Percentiles rank a stretch among this genome's conserved stretches.
phyloP scores from a whole-genome alignment of 2,797 vertebrate species.

The Pseudochromis fuscus region DNA sequence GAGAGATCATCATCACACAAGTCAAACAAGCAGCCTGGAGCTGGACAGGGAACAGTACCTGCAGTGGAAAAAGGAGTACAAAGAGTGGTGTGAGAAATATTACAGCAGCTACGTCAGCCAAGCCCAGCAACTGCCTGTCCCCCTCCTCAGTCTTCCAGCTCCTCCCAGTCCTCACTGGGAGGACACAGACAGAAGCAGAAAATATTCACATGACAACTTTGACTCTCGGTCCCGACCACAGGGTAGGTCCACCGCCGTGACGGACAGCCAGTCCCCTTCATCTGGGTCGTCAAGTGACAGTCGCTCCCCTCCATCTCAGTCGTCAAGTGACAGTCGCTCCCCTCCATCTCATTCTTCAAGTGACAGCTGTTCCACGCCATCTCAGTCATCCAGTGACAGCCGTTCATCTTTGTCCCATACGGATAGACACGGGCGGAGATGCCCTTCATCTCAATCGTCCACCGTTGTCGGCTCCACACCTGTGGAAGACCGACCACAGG shows the following conservation, averaged over 20 bases:
- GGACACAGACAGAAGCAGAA: conserved; percentile 1
- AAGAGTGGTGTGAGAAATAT: conserved; percentile 96
- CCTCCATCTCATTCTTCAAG: conserved; percentile 73
- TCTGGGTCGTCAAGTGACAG: conserved; percentile 68
- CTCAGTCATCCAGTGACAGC: conserved; percentile 57
- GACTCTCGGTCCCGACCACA: conserved; percentile 72
- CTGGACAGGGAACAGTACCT: conserved; percentile 89
- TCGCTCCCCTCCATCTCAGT: conserved; percentile 79
- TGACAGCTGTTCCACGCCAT: conserved; percentile 66
- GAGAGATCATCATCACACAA: not conserved
- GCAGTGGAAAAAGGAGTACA: conserved; percentile 93
- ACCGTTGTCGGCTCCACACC: conserved; percentile 65
- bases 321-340: conserved; percentile 66
- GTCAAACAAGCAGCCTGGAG: conserved; percentile 72
- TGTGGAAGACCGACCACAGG: conserved; percentile 80
- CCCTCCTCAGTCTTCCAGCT: conserved; percentile 76
- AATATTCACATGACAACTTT: conserved; percentile 68
- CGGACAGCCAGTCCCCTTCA: conserved; percentile 66
- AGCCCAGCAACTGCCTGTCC: conserved; percentile 84
- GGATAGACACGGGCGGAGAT: conserved; percentile 48
- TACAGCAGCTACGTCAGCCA: conserved; percentile 88
- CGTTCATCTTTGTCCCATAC: conserved; percentile 65
- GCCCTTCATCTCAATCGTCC: conserved; percentile 7
- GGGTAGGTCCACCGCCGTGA: conserved; percentile 74
- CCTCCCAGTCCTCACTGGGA: conserved; percentile 79